Percentiles rank a stretch among this genome's conserved stretches.
phyloP scores from a whole-genome alignment of 2,797 vertebrate genomes.

The Propithecus deckenii region DNA sequence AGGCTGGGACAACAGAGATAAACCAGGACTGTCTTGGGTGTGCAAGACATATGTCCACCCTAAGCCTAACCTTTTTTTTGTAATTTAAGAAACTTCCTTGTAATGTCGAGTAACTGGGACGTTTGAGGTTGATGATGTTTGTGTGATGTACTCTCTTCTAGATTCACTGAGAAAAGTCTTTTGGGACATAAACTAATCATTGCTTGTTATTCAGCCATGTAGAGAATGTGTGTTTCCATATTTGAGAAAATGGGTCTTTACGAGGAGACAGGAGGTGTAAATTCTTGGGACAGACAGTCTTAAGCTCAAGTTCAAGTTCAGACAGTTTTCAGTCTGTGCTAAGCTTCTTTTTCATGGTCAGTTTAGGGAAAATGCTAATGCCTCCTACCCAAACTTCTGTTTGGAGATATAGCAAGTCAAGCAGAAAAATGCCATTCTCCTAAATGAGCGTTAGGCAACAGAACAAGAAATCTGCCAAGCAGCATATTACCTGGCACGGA shows the following conservation, averaged over 20 bases:
- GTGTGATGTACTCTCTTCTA: conserved; percentile 3
- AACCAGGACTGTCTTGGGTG: neutral
- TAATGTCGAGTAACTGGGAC: neutral
- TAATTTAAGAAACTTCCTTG: conserved; percentile 17
- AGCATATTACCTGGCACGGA: neutral
- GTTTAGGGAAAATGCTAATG: conserved; percentile 33
- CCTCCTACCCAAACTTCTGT: neutral
- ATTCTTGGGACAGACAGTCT: conserved; percentile 34
- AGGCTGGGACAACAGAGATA: neutral
- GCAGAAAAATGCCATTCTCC: neutral
- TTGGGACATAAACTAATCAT: conserved; percentile 63
- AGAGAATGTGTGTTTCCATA: neutral
- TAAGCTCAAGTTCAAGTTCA: neutral
- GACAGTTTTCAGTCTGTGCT: conserved; percentile 52
- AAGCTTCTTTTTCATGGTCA: conserved; percentile 12
- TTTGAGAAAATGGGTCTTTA: neutral
- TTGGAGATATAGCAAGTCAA: neutral
- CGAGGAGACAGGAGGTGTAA: neutral
- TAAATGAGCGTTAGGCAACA: neutral
- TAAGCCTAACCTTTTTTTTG: neutral
- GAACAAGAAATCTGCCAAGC: neutral
- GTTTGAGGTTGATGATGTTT: conserved; percentile 49
- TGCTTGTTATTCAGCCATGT: conserved; percentile 51
- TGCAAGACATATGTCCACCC: neutral
- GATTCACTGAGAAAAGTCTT: conserved; percentile 33